A percentile compares a stretch with the other conserved stretches of the same genome.
phyloP scores from a whole-genome alignment of 2,888 invertebrate species.

The Pseudococcus viburni region DNA sequence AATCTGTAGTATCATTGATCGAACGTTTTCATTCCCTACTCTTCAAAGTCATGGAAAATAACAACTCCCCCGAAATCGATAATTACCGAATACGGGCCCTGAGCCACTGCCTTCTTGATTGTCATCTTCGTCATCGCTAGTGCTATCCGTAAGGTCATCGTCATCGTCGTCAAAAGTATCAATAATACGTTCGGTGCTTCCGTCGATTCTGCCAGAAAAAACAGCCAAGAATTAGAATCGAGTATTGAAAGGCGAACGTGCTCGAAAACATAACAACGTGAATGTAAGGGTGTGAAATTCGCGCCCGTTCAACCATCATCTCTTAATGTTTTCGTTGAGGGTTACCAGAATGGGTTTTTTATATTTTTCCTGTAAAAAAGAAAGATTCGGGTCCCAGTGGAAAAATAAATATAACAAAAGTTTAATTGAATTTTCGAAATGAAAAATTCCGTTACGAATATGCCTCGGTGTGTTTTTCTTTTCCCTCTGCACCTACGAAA shows the following conservation, averaged over 20 bases:
- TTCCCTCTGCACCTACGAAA: not conserved
- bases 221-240: not conserved
- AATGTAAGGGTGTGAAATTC: not conserved
- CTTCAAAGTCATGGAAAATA: too few relatives aligned
- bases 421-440: slow-evolving; percentile 40
- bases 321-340: not conserved
- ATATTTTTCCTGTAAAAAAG: not conserved
- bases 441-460: not conserved
- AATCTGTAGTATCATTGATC: too few relatives aligned
- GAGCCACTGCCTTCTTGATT: slow-evolving; percentile 53
- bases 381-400: slow-evolving; percentile 12
- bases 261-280: not conserved
- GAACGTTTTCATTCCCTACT: too few relatives aligned
- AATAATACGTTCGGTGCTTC: slow-evolving; percentile 14
- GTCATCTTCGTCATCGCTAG: slow-evolving; percentile 60
- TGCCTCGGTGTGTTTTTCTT: not conserved
- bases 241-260: not conserved
- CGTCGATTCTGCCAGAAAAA: not conserved
- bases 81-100: slow-evolving; percentile 51
- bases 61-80: not conserved
- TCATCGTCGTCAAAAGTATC: slow-evolving; percentile 42
- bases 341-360: not conserved
- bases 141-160: not conserved
- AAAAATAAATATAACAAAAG: slow-evolving; percentile 53
- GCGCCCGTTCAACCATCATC: not conserved